phyloP scores from a whole-genome alignment of 2,888 invertebrate species.

The Asteroscopus sphinx region DNA sequence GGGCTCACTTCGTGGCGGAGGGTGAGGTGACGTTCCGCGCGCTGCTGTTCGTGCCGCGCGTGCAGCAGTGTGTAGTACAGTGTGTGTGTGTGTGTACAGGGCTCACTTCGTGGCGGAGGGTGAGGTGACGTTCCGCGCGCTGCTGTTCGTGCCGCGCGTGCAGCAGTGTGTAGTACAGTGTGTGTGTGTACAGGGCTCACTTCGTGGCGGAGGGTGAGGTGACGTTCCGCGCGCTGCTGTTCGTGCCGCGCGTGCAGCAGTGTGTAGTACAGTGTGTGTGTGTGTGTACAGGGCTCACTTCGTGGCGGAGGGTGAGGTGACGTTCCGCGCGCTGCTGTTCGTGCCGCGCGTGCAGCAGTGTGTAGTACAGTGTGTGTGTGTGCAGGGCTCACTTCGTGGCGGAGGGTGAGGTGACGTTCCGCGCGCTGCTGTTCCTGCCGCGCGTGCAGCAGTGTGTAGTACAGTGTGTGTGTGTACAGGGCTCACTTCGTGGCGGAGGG shows the following conservation, averaged over 20 bases:
- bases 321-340: background rate
- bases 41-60: too few relatives aligned
- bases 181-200: conserved; percentile 1
- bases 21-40: background rate
- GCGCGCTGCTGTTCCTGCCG: background rate
- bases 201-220: conserved; percentile 1
- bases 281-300: conserved; percentile 57
- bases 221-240: background rate
- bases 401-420: conserved; percentile 52
- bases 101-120: background rate
- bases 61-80: too few relatives aligned
- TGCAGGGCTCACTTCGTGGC: conserved; percentile 51
- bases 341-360: too few relatives aligned
- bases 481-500: conserved; percentile 3
- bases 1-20: conserved; percentile 2
- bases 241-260: too few relatives aligned
- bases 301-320: background rate
- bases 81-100: background rate
- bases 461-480: background rate
- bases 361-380: background rate
- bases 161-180: too few relatives aligned
- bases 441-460: too few relatives aligned
- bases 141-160: too few relatives aligned
- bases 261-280: background rate
- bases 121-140: conserved; percentile 50